These are phyloP conservation scores for Saxidomus purpurata DNA, from an alignment of 1,140 invertebrate species.

Conservation along the genomic window DNA sequence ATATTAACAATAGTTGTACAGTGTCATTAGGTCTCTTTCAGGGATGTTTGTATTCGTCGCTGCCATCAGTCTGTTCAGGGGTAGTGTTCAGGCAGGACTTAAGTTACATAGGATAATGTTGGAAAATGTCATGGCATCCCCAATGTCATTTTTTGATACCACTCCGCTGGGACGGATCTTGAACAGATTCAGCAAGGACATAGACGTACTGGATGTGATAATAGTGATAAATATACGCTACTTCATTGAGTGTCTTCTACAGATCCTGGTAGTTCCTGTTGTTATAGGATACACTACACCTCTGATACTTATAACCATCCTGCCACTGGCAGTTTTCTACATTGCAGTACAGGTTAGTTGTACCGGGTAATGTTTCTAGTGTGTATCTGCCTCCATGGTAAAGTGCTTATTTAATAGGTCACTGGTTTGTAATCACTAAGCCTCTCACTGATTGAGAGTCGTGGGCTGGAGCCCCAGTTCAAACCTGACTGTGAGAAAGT, in stretches of 20 bases:
- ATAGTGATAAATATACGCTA: slow-evolving; percentile 75
- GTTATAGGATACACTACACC: slow-evolving; percentile 97
- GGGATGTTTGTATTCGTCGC: slow-evolving; percentile 89
- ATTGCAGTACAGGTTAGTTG: slow-evolving; percentile 70
- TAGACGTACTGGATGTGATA: slow-evolving; percentile 85
- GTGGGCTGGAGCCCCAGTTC: too few relatives aligned
- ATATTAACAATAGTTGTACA: too few relatives aligned
- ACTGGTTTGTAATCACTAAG: too few relatives aligned
- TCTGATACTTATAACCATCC: slow-evolving; percentile 92
- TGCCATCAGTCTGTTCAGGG: slow-evolving; percentile 73
- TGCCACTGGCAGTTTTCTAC: slow-evolving; percentile 90
- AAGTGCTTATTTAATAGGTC: too few relatives aligned
- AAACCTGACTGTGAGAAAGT: too few relatives aligned
- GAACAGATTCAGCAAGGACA: slow-evolving; percentile 90
- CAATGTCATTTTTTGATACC: slow-evolving; percentile 91
- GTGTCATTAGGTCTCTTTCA: slow-evolving; percentile 88
- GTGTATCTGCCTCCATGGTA: too few relatives aligned
- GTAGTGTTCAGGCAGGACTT: slow-evolving; percentile 80
- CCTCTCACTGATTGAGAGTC: too few relatives aligned
- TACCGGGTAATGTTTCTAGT: neutral
- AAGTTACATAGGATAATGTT: slow-evolving; percentile 82
- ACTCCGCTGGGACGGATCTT: slow-evolving; percentile 88
- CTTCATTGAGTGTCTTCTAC: slow-evolving; percentile 73
- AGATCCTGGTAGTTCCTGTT: slow-evolving; percentile 95
- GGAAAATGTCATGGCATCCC: slow-evolving; percentile 88